Conservation (phyloP, 2,113 vertebrate genomes). For the Alligator mississippiensis region DNA sequence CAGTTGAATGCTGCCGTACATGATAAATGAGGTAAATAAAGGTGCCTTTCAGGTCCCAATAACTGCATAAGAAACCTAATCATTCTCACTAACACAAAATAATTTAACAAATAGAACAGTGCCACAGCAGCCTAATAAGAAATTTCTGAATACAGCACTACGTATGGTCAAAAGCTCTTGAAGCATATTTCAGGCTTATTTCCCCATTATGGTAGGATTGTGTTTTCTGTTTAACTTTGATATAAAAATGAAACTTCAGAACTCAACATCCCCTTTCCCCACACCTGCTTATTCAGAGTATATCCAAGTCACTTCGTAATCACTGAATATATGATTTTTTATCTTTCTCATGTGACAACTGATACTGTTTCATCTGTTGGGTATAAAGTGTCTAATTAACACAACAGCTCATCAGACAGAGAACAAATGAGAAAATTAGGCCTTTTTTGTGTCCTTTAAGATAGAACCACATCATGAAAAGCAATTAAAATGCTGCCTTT, state of each 20-base stretch:
- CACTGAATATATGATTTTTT: background rate
- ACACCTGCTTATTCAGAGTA: background rate
- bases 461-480: background rate
- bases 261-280: background rate
- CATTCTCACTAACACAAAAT: constrained; percentile 73
- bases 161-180: constrained; percentile 56
- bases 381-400: background rate
- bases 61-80: constrained; percentile 71
- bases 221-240: constrained; percentile 16
- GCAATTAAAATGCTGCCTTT: background rate
- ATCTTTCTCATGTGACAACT: background rate
- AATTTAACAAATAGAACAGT: constrained; percentile 75
- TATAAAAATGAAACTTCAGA: constrained; percentile 18
- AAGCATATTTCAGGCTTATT: constrained; percentile 17
- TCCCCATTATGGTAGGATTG: background rate
- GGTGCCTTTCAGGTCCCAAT: constrained; percentile 71
- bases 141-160: constrained; percentile 61
- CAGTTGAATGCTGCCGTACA: constrained; percentile 59
- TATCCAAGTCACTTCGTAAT: background rate
- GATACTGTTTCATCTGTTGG: background rate
- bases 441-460: background rate
- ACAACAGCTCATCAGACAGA: background rate
- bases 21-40: constrained; percentile 81
- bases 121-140: constrained; percentile 61
- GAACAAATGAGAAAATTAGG: background rate